phyloP scores from a whole-genome alignment of 2,888 invertebrate species.

The Mesorhabditis sp. region DNA sequence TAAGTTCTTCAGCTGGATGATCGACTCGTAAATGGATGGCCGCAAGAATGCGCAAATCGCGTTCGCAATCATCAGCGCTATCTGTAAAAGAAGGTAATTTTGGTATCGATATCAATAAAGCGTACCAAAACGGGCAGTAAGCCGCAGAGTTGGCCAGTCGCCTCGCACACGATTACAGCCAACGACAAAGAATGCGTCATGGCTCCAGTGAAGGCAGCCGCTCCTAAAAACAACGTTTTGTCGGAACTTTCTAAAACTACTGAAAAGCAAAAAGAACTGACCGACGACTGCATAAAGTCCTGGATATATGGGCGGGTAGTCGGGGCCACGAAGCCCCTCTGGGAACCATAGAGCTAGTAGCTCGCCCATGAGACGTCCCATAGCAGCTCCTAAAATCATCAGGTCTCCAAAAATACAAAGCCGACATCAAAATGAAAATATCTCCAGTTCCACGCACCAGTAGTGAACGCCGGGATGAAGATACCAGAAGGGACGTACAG shows the following conservation, averaged over 20 bases:
- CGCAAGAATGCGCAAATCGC: conserved; percentile 17
- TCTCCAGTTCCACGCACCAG: conserved; percentile 66
- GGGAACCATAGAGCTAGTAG: background rate
- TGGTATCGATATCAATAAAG: background rate
- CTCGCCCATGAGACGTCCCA: background rate
- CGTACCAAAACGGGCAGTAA: background rate
- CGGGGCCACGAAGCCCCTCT: background rate
- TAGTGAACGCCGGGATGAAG: conserved; percentile 94
- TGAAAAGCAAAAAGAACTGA: background rate
- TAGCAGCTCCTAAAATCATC: background rate
- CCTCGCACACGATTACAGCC: background rate
- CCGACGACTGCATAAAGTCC: conserved; percentile 4
- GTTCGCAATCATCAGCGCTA: conserved; percentile 18
- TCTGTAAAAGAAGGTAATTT: conserved; percentile 10
- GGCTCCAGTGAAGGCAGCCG: conserved; percentile 1
- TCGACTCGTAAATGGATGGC: conserved; percentile 18
- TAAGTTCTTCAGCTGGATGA: conserved; percentile 14
- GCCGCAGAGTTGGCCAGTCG: conserved; percentile 5
- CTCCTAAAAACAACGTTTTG: background rate
- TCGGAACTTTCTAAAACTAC: background rate
- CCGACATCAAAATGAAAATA: too few species aligned
- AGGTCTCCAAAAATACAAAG: too few species aligned
- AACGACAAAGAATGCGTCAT: conserved; percentile 2
- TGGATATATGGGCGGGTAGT: conserved; percentile 5
- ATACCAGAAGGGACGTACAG: conserved; percentile 94